Conservation (phyloP, 2,888 invertebrate genomes). For the Aquatica leii region DNA sequence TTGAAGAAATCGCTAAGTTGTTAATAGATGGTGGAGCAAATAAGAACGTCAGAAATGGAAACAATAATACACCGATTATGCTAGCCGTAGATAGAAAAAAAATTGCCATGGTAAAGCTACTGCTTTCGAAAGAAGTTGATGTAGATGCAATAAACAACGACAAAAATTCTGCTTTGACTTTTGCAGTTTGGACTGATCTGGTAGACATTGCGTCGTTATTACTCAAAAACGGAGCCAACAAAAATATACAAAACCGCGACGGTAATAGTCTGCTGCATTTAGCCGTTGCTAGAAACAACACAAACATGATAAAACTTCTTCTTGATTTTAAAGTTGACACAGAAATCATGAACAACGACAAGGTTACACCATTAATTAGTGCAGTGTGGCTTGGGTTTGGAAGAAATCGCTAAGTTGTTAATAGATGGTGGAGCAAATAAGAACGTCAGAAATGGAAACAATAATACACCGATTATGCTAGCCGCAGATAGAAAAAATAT, state of each 20-base stretch:
- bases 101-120: neutral
- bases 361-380: neutral
- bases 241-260: neutral
- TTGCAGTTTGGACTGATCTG: neutral
- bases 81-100: neutral
- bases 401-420: neutral
- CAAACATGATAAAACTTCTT: neutral
- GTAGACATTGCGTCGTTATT: neutral
- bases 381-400: neutral
- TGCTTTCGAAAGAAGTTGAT: neutral
- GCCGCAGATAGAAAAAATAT: neutral
- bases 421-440: neutral
- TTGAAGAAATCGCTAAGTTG: too few species aligned
- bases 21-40: neutral
- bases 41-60: neutral
- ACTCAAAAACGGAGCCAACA: neutral
- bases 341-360: neutral
- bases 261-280: neutral
- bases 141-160: neutral
- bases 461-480: neutral
- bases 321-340: neutral
- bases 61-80: neutral
- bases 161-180: neutral
- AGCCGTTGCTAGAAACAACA: neutral
- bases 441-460: neutral